Evolutionary conservation across 1,140 invertebrate genomes (phyloP).

Genomic region (Coenobita brevimanus): DNA sequence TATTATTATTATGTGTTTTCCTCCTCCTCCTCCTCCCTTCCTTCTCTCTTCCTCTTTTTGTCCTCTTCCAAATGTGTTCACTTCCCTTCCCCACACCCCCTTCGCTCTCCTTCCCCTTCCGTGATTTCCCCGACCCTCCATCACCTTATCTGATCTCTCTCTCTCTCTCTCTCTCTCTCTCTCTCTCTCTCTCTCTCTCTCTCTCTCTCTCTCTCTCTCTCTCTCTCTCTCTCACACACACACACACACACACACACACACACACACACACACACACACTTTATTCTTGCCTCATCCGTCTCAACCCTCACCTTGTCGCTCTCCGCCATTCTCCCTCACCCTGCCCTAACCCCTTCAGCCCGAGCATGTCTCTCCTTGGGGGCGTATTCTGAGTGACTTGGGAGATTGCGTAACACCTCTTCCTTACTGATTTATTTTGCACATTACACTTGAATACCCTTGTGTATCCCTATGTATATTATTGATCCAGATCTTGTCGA

Average conservation of each 20-base stretch:
- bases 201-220: neutral
- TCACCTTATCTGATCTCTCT: no score
- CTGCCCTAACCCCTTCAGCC: no score
- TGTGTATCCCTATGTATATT: no score
- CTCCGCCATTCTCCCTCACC: no score
- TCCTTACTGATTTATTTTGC: no score
- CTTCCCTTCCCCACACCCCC: neutral
- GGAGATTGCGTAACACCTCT: no score
- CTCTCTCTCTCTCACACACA: neutral
- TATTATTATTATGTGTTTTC: neutral
- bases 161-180: neutral
- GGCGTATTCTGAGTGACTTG: no score
- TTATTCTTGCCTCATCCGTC: neutral
- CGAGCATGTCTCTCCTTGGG: no score
- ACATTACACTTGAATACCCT: no score
- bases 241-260: neutral
- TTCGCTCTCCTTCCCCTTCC: neutral
- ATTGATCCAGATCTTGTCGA: no score
- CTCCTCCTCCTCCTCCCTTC: neutral
- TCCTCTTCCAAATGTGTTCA: neutral
- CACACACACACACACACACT: neutral
- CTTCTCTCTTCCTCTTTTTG: neutral
- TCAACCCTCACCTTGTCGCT: neutral
- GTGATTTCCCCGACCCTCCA: neutral
- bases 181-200: neutral